A percentile compares a stretch with the other conserved stretches of the same genome.
These are phyloP conservation scores for Drosophila birchii DNA, from an alignment of 2,888 invertebrate species.

Conservation along the genomic window DNA sequence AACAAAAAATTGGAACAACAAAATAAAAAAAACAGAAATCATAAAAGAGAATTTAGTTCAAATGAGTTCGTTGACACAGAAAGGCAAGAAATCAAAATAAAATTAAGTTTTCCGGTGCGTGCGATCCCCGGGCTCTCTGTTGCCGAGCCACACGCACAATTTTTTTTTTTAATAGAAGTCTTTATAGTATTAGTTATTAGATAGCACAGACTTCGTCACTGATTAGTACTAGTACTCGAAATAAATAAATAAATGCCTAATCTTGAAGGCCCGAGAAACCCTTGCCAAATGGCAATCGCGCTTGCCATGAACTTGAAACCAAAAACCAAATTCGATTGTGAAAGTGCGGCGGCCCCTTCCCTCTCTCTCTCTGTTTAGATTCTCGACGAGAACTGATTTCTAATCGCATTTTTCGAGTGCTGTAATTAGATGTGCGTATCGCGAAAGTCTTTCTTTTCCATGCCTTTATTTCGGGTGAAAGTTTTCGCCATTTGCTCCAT, in stretches of 20 bases:
- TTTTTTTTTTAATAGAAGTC: conserved; percentile 1
- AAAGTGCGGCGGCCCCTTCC: conserved; percentile 26
- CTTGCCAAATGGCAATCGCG: conserved; percentile 36
- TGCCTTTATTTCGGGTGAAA: conserved; percentile 73
- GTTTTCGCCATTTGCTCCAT: conserved; percentile 51
- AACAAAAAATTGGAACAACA: conserved; percentile 41
- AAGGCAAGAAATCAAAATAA: conserved; percentile 74
- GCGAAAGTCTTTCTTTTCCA: conserved; percentile 59
- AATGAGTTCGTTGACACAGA: conserved; percentile 81
- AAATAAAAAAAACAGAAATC: conserved; percentile 21
- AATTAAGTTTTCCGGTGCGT: conserved; percentile 50
- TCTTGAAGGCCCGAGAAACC: conserved; percentile 5
- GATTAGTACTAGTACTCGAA: conserved; percentile 25
- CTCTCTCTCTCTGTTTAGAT: conserved; percentile 28
- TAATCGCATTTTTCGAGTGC: conserved; percentile 62
- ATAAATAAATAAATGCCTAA: conserved; percentile 37
- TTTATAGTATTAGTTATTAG: conserved; percentile 29
- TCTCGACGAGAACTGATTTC: conserved; percentile 68
- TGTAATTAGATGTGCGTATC: conserved; percentile 69
- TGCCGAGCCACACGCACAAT: conserved; percentile 36
- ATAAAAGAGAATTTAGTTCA: conserved; percentile 75
- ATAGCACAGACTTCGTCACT: conserved; percentile 35
- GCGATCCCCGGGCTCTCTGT: conserved; percentile 23
- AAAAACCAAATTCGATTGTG: conserved; percentile 31
- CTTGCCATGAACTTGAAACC: conserved; percentile 70